Conservation (phyloP, 2,113 vertebrate genomes). For the Ictalurus punctatus region DNA sequence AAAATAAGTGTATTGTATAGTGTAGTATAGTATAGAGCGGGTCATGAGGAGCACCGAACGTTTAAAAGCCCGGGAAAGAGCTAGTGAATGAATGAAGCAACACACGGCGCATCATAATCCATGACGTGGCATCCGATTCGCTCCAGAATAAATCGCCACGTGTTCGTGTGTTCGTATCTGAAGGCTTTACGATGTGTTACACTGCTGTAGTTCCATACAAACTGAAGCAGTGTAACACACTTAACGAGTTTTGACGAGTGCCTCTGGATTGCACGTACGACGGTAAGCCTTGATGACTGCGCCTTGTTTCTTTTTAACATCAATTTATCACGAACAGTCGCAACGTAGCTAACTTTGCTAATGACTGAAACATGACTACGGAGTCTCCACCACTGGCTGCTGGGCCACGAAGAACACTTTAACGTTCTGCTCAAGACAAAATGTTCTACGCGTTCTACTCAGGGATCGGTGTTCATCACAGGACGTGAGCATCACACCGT, state of each 20-base stretch:
- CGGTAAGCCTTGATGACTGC: not conserved
- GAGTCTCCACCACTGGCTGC: not conserved
- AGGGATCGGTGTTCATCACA: too few species aligned
- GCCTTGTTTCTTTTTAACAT: conserved; percentile 10
- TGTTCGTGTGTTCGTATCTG: conserved; percentile 16
- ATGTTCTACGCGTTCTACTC: not conserved
- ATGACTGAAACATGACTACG: not conserved
- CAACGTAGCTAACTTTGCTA: not conserved
- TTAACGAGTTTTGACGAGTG: conserved; percentile 9
- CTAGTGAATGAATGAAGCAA: too few species aligned
- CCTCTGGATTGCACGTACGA: conserved; percentile 8
- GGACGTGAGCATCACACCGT: too few species aligned
- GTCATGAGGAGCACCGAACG: not conserved
- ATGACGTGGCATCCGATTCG: not conserved
- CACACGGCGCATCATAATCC: too few species aligned
- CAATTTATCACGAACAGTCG: conserved; percentile 47
- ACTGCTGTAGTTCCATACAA: not conserved
- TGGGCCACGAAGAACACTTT: not conserved
- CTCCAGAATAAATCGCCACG: not conserved
- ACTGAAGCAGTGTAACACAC: not conserved
- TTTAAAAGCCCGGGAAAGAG: too few species aligned
- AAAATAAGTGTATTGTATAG: too few species aligned
- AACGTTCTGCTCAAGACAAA: not conserved
- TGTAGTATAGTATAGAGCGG: too few species aligned
- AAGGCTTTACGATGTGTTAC: not conserved